Evolutionary conservation across 1,140 invertebrate species (phyloP), one percentile per base, ranked within the genome.

Genomic region (Papilio machaon): DNA sequence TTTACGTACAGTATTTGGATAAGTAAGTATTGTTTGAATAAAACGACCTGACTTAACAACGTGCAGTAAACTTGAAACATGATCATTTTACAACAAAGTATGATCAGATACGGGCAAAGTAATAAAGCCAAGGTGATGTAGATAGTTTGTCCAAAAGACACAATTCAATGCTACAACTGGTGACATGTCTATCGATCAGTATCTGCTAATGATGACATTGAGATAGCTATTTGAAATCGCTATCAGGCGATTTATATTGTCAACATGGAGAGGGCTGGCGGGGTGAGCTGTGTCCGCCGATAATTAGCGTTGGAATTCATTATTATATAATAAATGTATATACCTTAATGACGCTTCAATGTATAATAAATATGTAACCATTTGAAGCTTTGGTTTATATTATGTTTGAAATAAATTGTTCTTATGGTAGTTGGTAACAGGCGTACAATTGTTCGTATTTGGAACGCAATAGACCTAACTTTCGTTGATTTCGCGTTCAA

Each of bases 181-280:
- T 73, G 17, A 73, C 43, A n/a, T 15, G 35, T 73, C 11, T 17
- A 73, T 73, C 43, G 73, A 76, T 76, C 23, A 23, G 19, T 76
- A 52, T 52, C 47, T 5, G 46, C 47, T 23, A 47, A 76, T 70
- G 74, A n/a, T 76, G 47, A 52, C 19, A 52, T 76, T 76, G 74
- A 17, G 74, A 54, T 76, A 23, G 74, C 74, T 35, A 76, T 76
- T 73, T 46, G 17, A 47, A 46, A 47, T 73, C 38, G 43, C 73
- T 73, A 73, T 73, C 73, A 35, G 30, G 6, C n/a, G 10, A 70
- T 70, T 30, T 70, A 30, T 30, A 35, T 15, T 70, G 64, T 70
- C 64, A 35, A 15, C 64, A 38, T 9, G 64, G 13, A 11, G 4
- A 70, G 30, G 64, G 64, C 13, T 70, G 11, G 64, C 4, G 54